phyloP scores from a whole-genome alignment of 2,113 vertebrate genomes.

The Labeo catla region DNA sequence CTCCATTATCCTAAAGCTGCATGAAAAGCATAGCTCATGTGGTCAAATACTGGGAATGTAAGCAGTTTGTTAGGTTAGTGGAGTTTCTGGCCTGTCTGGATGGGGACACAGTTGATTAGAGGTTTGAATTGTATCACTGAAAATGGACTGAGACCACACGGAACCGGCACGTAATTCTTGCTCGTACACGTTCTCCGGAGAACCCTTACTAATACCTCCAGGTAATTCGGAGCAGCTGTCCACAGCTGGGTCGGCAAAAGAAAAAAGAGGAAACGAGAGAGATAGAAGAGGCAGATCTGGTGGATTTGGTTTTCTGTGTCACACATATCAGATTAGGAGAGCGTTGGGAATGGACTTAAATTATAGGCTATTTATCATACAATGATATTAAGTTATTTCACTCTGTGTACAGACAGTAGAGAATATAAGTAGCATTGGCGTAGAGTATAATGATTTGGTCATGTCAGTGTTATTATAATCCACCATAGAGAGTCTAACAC shows the following conservation, averaged over 20 bases:
- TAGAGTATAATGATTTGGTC: slow-evolving; percentile 6
- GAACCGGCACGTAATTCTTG: slow-evolving; percentile 42
- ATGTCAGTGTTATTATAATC: slow-evolving; percentile 28
- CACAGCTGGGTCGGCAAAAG: slow-evolving; percentile 21
- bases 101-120: slow-evolving; percentile 21
- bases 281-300: slow-evolving; percentile 35
- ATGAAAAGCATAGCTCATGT: slow-evolving; percentile 18
- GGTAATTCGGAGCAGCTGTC: slow-evolving; percentile 63
- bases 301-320: slow-evolving; percentile 42
- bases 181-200: slow-evolving; percentile 51
- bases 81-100: slow-evolving; percentile 5
- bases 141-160: slow-evolving; percentile 54
- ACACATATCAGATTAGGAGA: slow-evolving; percentile 36
- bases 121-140: slow-evolving; percentile 9
- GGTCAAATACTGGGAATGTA: slow-evolving; percentile 10
- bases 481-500: not conserved
- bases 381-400: slow-evolving; percentile 28
- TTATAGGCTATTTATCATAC: slow-evolving; percentile 4
- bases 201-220: slow-evolving; percentile 48
- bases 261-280: slow-evolving; percentile 45
- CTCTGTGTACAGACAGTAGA: not conserved
- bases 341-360: slow-evolving; percentile 26
- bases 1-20: slow-evolving; percentile 11
- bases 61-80: slow-evolving; percentile 18
- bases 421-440: not conserved